Percentiles rank a stretch among this genome's conserved stretches.
These are phyloP conservation scores for Sinocyclocheilus grahami DNA, from an alignment of 2,113 vertebrate genomes.

Conservation along the genomic window DNA sequence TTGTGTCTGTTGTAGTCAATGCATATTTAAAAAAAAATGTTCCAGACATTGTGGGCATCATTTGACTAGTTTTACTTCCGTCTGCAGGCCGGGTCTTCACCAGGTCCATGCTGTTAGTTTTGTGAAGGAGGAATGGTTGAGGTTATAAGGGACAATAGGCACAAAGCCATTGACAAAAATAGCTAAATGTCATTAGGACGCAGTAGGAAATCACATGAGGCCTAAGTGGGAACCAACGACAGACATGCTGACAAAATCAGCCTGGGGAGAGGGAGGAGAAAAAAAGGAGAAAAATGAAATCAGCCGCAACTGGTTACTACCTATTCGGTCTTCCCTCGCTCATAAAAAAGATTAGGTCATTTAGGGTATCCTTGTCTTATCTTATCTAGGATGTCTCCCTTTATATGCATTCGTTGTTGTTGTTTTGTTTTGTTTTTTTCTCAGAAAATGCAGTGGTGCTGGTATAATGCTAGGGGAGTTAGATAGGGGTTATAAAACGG, in stretches of 20 bases:
- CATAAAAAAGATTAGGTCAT: slow-evolving; percentile 47
- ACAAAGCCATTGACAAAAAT: slow-evolving; percentile 56
- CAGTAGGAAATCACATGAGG: slow-evolving; percentile 63
- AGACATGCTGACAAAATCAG: slow-evolving; percentile 61
- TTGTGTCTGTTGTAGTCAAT: slow-evolving; percentile 1
- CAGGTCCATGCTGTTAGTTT: slow-evolving; percentile 21
- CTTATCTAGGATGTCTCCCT: slow-evolving; percentile 33
- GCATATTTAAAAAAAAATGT: not conserved
- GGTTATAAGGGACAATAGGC: slow-evolving; percentile 53
- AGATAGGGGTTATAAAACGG: not conserved
- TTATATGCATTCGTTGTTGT: not conserved
- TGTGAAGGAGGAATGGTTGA: slow-evolving; percentile 48
- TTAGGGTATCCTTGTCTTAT: slow-evolving; percentile 52
- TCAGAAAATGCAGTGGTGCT: slow-evolving; percentile 39
- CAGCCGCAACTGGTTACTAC: slow-evolving; percentile 41
- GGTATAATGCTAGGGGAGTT: slow-evolving; percentile 18
- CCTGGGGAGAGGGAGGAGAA: slow-evolving; percentile 48
- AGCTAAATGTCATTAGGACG: slow-evolving; percentile 56
- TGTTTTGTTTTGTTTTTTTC: not conserved
- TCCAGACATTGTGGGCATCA: slow-evolving; percentile 38
- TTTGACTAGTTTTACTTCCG: slow-evolving; percentile 54
- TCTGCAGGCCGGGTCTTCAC: slow-evolving; percentile 29
- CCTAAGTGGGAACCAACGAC: slow-evolving; percentile 56
- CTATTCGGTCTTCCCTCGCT: slow-evolving; percentile 50
- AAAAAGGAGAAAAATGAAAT: slow-evolving; percentile 27